Conservation (phyloP, 2,888 invertebrate genomes). For the Drosophila histrio region DNA sequence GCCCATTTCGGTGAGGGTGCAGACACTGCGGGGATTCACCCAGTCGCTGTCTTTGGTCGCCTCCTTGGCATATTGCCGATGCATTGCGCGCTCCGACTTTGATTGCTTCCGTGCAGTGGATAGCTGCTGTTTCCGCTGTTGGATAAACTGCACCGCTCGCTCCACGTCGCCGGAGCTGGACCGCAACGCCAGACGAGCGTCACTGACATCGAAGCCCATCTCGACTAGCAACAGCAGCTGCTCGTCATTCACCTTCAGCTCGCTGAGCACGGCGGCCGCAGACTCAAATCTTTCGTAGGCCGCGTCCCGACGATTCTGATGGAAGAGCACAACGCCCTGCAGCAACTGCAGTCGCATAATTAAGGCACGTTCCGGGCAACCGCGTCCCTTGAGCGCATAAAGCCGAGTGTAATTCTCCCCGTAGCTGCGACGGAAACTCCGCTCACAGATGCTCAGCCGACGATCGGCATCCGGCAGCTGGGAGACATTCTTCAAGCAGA, state of each 20-base stretch:
- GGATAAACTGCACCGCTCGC: constrained; percentile 88
- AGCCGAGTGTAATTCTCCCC: constrained; percentile 88
- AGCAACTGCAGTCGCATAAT: constrained; percentile 91
- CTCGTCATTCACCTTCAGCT: constrained; percentile 87
- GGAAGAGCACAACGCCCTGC: constrained; percentile 91
- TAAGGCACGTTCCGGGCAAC: constrained; percentile 88
- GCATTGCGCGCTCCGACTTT: constrained; percentile 84
- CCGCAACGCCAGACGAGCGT: constrained; percentile 89
- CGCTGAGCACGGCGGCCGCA: constrained; percentile 88
- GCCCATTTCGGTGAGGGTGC: constrained; percentile 88
- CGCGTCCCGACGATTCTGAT: constrained; percentile 89
- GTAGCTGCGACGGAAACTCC: constrained; percentile 87
- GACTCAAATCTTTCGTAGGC: constrained; percentile 87
- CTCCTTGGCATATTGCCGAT: constrained; percentile 25
- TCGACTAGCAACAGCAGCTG: constrained; percentile 85
- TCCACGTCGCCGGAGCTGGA: constrained; percentile 86
- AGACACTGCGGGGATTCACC: constrained; percentile 83
- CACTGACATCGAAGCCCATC: constrained; percentile 88
- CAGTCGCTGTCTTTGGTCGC: constrained; percentile 63
- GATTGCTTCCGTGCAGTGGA: constrained; percentile 85
- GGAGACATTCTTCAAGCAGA: constrained; percentile 88
- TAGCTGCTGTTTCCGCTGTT: constrained; percentile 85
- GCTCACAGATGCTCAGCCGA: constrained; percentile 88
- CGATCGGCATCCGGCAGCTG: constrained; percentile 90
- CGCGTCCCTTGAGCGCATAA: constrained; percentile 86